Base-by-base conservation (phyloP, 2,888 invertebrate genomes). In the Eilema depressum region DNA sequence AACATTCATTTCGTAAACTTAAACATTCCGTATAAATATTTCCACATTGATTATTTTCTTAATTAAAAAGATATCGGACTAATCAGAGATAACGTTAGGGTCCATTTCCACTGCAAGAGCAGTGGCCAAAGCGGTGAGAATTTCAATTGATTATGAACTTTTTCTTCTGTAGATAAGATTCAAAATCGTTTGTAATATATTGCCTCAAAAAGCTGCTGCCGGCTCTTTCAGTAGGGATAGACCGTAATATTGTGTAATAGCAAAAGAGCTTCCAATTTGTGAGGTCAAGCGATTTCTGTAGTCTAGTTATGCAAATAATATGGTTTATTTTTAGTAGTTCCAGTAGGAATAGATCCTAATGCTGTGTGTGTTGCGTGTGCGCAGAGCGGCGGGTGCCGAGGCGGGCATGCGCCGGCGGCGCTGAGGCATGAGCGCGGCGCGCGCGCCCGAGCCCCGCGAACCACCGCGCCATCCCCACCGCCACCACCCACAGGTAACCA, bases 391-490 rank as follows among this genome's bases (percentile, higher is more conserved):
- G 87, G 85, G 88, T 87, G 89, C 88, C 83, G 86, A 77, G 70
- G 82, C 71, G 91, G 93, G 90, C 88, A 93, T 93, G 94, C 91
- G 91, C 91, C 88, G 89, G 87, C 89, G 89, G 86, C 91, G 92
- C 89, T 93, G 89, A 93, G 94, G 91, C 87, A 93, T 95, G 95
- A 91, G 93, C 93, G 92, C 91, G 91, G 93, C 93, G 93, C 93
- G 92, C 92, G 91, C 94, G 93, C 92, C 91, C 85, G 92, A 92
- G 85, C 89, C 89, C 89, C 93, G 93, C 93, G 94, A 93, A 88
- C 92, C 90, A 82, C 89, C 91, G 91, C 94, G 93, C 91, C 89
- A 89, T 70, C 87, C 87, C 82, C 91, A 90, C 85, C 91, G 93
- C 89, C 86, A 90, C 73, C 91, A 91, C 83, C 91, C 90, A 63